phyloP scores from a whole-genome alignment of 2,113 vertebrate genomes.

The Kobus ellipsiprymnus region DNA sequence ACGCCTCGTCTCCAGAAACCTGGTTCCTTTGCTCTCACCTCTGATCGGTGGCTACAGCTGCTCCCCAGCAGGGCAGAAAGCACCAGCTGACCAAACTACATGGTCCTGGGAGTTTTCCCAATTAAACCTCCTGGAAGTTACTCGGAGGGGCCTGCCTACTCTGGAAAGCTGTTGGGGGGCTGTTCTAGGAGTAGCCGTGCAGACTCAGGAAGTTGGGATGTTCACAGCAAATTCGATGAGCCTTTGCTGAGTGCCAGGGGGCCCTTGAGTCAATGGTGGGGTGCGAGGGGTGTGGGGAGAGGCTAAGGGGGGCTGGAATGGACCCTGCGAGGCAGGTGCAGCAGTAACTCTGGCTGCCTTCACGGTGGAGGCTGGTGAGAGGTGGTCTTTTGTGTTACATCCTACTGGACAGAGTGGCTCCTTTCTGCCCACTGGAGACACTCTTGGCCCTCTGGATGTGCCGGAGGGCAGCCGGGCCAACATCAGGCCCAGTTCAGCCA shows the following conservation, averaged over 20 bases:
- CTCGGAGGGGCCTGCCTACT: accelerated
- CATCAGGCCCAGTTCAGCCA: accelerated
- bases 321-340: too few relatives aligned
- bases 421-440: neutral
- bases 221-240: neutral
- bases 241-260: neutral
- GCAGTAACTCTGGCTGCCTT: neutral
- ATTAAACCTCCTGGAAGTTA: accelerated
- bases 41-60: accelerated
- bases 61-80: neutral
- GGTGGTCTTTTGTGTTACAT: neutral
- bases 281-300: too few relatives aligned
- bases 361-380: neutral
- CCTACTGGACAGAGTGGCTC: neutral
- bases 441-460: neutral
- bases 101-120: neutral
- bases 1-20: neutral
- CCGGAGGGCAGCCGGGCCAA: neutral
- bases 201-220: constrained; percentile 8
- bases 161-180: accelerated
- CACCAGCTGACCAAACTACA: accelerated
- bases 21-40: accelerated
- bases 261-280: accelerated
- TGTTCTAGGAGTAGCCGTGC: neutral
- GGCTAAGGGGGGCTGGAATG: neutral